phyloP scores from a whole-genome alignment of 1,140 invertebrate species.

The Sitophilus oryzae region DNA sequence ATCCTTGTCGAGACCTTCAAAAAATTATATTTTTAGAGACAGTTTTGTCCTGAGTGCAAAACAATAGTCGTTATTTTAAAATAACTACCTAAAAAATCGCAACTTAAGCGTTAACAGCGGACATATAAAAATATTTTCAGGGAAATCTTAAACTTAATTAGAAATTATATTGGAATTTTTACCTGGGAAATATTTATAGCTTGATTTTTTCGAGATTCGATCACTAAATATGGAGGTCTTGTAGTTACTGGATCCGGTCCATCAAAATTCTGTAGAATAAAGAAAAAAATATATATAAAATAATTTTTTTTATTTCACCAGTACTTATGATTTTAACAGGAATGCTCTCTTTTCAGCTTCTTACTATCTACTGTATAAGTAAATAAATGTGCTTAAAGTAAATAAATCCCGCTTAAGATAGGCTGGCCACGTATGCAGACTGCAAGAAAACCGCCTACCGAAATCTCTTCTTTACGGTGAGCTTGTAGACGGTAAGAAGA shows the following conservation, averaged over 20 bases:
- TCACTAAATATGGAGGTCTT: constrained; percentile 50
- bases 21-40: constrained; percentile 1
- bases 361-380: no score
- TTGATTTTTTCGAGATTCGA: constrained; percentile 39
- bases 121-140: no score
- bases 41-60: constrained; percentile 22
- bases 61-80: constrained; percentile 25
- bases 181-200: constrained; percentile 40
- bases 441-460: no score
- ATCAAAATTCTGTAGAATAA: constrained; percentile 46
- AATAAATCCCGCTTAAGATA: no score
- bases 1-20: background rate
- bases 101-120: no score
- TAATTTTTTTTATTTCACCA: constrained; percentile 1
- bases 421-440: no score
- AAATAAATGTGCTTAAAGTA: no score
- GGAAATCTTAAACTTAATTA: no score
- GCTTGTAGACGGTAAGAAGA: no score
- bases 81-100: constrained; percentile 18
- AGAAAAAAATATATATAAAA: constrained; percentile 16
- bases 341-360: no score
- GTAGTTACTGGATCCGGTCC: constrained; percentile 48
- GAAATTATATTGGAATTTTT: constrained; percentile 27
- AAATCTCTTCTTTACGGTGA: no score
- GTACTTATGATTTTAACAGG: background rate